These are phyloP conservation scores for Fopius arisanus DNA, from an alignment of 1,140 invertebrate genomes.

Conservation along the genomic window DNA sequence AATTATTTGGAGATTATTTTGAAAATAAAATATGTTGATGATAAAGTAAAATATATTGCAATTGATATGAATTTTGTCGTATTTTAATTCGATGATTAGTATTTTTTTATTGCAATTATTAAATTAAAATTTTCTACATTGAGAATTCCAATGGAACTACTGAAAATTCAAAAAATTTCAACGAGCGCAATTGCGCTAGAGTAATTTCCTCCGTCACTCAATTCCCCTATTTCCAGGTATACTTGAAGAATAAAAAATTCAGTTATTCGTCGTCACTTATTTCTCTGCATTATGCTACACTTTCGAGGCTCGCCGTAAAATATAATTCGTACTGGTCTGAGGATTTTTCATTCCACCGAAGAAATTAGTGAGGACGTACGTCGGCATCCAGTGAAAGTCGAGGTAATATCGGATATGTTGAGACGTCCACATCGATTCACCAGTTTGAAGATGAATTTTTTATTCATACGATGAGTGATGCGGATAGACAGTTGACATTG, in stretches of 20 bases:
- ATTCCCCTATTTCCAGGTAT: not conserved
- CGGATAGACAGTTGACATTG: not conserved
- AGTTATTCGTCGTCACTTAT: not conserved
- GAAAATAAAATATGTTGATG: no score
- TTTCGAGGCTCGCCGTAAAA: slow-evolving; percentile 4
- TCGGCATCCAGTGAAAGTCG: slow-evolving; percentile 2
- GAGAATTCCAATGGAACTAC: no score
- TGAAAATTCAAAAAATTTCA: no score
- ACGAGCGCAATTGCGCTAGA: no score
- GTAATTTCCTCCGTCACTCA: not conserved
- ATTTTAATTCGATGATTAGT: no score
- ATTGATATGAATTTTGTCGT: no score
- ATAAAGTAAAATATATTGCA: no score
- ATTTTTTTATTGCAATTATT: no score
- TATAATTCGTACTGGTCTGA: not conserved
- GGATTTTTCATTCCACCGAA: not conserved
- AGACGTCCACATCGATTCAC: not conserved
- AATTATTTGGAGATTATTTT: no score
- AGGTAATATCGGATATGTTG: not conserved
- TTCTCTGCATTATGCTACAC: not conserved
- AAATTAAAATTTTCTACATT: no score
- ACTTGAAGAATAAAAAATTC: not conserved
- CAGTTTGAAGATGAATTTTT: not conserved
- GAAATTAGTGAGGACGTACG: not conserved
- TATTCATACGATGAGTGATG: not conserved